Base-by-base conservation (phyloP, 1,140 invertebrate species). In the Teleopsis dalmanni region DNA sequence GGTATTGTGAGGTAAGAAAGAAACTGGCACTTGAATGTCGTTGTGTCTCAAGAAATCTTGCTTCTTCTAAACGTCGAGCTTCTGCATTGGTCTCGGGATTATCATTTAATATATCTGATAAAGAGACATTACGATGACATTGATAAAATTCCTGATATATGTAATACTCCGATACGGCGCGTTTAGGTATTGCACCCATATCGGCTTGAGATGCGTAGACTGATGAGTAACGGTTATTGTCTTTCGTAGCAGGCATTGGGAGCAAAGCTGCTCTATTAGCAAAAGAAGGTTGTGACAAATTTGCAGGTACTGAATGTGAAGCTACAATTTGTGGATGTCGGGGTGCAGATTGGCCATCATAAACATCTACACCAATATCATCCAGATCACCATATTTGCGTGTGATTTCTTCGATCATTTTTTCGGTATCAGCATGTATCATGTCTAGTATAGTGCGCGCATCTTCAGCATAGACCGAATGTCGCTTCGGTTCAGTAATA, bases 121-220 rank as follows among this genome's bases (percentile, higher is more conserved):
- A 51, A 0, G 67, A 70, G 0, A 71, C 68, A 22, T 71, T 70
- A 0, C 68, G 54, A 48, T 71, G 57, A 14, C 62, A 62, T 11
- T 67, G 59, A 55, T 65, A 69, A 41, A 65, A 59, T 44, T 71
- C 73, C 5, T 73, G 72, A 51, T 83, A 84, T 29, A 89, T 85
- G 61, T 87, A 84, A 60, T 87, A 87, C 56, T 88, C 84, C 8
- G 84, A 85, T 22, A 85, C 75, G 46, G 82, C 82, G 38, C 84
- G 65, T 43, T 82, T 73, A 0, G 83, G 65, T 18, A 59, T 75
- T 65, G 51, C 75, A 71, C 57, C 75, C 55, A 48, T 57, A 2
- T 47, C 51, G 0, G 57, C 56, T 0, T 41, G 31, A 0, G 48
- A 42, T 11, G 40, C 37, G n/a, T n/a, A n/a, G n/a, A n/a, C n/a